phyloP scores from a whole-genome alignment of 2,113 vertebrate species.

The Rostratula benghalensis region DNA sequence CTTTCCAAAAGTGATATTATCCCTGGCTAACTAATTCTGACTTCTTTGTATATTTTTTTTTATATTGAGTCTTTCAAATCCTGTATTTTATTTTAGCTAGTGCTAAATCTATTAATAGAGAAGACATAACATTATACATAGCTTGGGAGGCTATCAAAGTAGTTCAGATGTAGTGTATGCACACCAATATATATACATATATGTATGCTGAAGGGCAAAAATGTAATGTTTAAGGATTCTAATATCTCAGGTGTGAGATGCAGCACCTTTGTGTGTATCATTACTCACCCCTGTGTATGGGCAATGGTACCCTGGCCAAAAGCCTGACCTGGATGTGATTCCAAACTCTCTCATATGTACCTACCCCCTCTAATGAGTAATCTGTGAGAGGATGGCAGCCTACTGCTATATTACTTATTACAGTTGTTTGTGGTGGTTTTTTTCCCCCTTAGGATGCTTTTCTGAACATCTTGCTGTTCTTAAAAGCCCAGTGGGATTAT shows the following conservation, averaged over 20 bases:
- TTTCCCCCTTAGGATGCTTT: neutral
- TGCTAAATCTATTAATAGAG: neutral
- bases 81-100: neutral
- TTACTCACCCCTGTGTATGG: neutral
- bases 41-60: neutral
- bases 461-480: neutral
- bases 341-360: fast-evolving
- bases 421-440: neutral
- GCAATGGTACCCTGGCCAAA: neutral
- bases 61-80: neutral
- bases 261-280: fast-evolving
- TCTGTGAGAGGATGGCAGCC: neutral
- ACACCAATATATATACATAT: neutral
- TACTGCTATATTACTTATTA: fast-evolving
- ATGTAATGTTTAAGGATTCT: neutral
- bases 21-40: neutral
- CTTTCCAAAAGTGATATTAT: neutral
- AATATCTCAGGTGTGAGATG: neutral
- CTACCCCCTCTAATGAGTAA: fast-evolving
- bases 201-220: neutral
- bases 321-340: neutral
- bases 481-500: neutral
- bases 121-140: fast-evolving
- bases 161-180: neutral
- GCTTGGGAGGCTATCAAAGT: neutral